These are phyloP conservation scores for Tethea ocularis DNA, from an alignment of 2,888 invertebrate species.

Conservation along the genomic window DNA sequence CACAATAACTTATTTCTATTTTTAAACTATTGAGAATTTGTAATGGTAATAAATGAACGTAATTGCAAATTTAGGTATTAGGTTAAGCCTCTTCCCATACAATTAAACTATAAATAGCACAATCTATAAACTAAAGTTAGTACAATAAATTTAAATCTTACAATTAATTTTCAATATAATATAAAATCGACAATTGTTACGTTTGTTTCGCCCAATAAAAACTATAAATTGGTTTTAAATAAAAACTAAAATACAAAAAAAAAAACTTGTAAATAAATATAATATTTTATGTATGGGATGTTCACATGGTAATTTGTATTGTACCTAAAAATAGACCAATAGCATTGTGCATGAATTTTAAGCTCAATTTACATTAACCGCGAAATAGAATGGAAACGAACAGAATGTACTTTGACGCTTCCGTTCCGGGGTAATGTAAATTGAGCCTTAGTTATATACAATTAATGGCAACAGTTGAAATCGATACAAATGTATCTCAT, in stretches of 20 bases:
- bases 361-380: not conserved
- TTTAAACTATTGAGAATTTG: not conserved
- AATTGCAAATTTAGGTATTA: not conserved
- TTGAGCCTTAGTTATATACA: too few relatives aligned
- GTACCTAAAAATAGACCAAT: not conserved
- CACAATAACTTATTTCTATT: not conserved
- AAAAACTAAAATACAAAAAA: too few relatives aligned
- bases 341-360: not conserved
- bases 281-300: not conserved
- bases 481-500: too few relatives aligned
- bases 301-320: not conserved
- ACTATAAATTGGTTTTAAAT: too few relatives aligned
- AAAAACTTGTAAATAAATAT: not conserved
- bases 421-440: too few relatives aligned
- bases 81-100: conserved; percentile 34
- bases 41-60: not conserved
- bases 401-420: too few relatives aligned
- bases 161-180: not conserved
- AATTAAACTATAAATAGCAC: conserved; percentile 26
- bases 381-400: too few relatives aligned
- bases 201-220: not conserved
- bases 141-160: conserved; percentile 16
- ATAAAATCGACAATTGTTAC: conserved; percentile 5
- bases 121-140: conserved; percentile 29
- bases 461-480: too few relatives aligned